Percentiles rank a stretch among this genome's conserved stretches.
Evolutionary conservation across 1,140 invertebrate species (phyloP).

Genomic region (Meloidogyne hapla): DNA sequence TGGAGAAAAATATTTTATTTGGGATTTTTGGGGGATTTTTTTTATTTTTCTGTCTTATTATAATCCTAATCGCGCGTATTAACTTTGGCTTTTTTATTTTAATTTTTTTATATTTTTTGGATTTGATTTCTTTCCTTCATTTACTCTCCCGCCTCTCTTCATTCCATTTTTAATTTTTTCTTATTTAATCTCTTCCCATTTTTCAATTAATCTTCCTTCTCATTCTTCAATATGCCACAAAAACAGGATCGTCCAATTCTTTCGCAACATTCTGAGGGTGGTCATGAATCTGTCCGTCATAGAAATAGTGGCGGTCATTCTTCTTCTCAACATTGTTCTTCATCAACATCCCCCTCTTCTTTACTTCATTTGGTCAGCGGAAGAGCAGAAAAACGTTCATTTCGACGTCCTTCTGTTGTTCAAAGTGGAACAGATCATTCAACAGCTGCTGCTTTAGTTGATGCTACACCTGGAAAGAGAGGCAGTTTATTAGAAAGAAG

Average conservation of each 20-base stretch:
- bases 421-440: conserved; percentile 47
- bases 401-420: conserved; percentile 47
- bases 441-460: conserved; percentile 50
- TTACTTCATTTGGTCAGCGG: conserved; percentile 27
- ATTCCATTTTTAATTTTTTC: not conserved
- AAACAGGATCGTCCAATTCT: not conserved
- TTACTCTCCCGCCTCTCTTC: no score
- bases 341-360: conserved; percentile 23
- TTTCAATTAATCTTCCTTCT: not conserved
- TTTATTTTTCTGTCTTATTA: no score
- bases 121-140: no score
- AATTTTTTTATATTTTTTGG: not conserved
- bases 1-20: not conserved
- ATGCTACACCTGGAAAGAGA: conserved; percentile 35
- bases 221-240: not conserved
- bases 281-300: conserved; percentile 10
- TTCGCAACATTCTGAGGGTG: not conserved
- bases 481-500: conserved; percentile 15
- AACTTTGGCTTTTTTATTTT: not conserved
- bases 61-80: no score
- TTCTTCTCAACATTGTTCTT: not conserved
- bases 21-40: not conserved
- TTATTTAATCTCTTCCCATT: not conserved
- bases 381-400: conserved; percentile 56
- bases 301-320: not conserved